Evolutionary conservation across 2,888 invertebrate species (phyloP), one percentile per base, ranked within the genome.

Genomic region (Mallateleia sp.): DNA sequence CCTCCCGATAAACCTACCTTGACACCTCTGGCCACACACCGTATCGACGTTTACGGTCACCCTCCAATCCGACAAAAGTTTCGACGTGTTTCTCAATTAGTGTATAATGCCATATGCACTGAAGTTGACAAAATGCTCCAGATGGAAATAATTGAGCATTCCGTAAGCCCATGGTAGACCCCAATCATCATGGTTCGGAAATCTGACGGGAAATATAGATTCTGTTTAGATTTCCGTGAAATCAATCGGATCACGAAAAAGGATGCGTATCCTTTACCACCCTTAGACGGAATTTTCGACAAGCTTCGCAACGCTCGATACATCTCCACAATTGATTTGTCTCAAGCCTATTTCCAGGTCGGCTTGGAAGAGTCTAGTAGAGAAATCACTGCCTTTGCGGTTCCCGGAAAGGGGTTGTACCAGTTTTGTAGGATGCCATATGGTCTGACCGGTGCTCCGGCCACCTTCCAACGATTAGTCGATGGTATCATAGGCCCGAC

Each of bases 281-380:
- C 91, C 28, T 90, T 93, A 15, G 88, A 88, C 0, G 78, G 88
- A 2, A 93, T 92, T 11, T 69, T 93, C 18, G 91, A 93, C 42
- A 87, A 89, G 24, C 81, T 94, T 0, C 72, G 92, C 0, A 79
- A 89, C 22, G 92, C 93, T 9, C 78, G 83, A 25, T 94, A 89
- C 58, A 88, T 95, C 15, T 90, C 90, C 1, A 92, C 92, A 1
- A 67, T 94, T 0, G 94, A 94, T 77, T 64, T 91, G 7, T 90
- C 87, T 28, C 85, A 88, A 93, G n/a, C n/a, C n/a, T n/a, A n/a
- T n/a, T n/a, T n/a, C n/a, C n/a, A n/a, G n/a, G n/a, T n/a, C n/a
- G n/a, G 75, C 1, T 34, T 92, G 62, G 80, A 45, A 3, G 67
- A 88, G 25, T 32, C 62, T 0, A 89, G 89, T 6, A 25, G 79